Evolutionary conservation across 2,888 invertebrate genomes (phyloP), one percentile per base, ranked within the genome.

Genomic region (Hyposoter didymator): DNA sequence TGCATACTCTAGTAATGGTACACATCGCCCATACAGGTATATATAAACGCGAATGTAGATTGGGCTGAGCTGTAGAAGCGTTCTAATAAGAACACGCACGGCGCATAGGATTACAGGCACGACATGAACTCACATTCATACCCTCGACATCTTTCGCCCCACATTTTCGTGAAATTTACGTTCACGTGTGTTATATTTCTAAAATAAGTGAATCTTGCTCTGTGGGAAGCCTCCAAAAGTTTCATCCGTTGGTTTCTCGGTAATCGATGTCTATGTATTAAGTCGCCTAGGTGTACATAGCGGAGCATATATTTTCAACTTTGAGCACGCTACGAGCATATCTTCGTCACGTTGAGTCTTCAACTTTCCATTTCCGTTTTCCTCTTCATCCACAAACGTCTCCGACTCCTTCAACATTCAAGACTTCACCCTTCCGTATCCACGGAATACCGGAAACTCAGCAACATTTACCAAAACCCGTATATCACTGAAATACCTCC

Each of bases 401-500:
- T 74, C 78, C 62, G 73, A 73, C 43, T 67, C 39, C 32, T 66
- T 22, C 14, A 12, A 39, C 69, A 47, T 32, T 32, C 7, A 32
- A 78, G 55, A 52, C 76, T 66, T 85, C 49, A 52, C 62, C 69
- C 84, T 79, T 79, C 72, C 35, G n/a, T 32, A 35, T 78, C 47
- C 47, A 80, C 74, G 76, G 22, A 79, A 84, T 66, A 69, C 73
- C 75, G 19, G 35, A 76, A 73, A 76, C 78, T 76, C 84, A 66
- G 75, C 81, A 49, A 64, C 39, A 66, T 70, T 64, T 55, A 66
- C 47, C 39, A 62, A 49, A 49, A 35, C 76, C 19, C 69, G 43
- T 59, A 73, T 32, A 70, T 39, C 39, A 28, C 59, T n/a, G 45
- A 59, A 28, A 69, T 43, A 67, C 45, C 39, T 39, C 19, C 19